phyloP scores from a whole-genome alignment of 2,888 invertebrate species.

The Cecidostiba fungosa region DNA sequence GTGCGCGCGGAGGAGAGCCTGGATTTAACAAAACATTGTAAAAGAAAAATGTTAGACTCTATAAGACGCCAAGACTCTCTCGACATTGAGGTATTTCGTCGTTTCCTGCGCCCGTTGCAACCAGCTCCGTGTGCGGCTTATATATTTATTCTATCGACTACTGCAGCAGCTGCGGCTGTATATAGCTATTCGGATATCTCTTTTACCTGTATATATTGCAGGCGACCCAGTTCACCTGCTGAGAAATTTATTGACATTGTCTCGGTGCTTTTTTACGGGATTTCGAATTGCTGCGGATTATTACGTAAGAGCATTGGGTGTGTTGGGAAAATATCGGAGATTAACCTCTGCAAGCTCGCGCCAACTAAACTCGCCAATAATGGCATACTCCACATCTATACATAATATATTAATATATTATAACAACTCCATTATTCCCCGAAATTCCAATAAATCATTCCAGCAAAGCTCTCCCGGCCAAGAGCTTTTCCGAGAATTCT shows the following conservation, averaged over 20 bases:
- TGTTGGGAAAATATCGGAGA: too few species aligned
- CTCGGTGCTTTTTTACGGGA: neutral
- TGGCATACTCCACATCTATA: too few species aligned
- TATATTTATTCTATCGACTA: constrained; percentile 22
- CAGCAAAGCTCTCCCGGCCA: too few species aligned
- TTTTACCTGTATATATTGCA: neutral
- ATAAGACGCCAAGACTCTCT: too few species aligned
- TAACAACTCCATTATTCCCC: too few species aligned
- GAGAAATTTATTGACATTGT: neutral
- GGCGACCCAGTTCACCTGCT: constrained; percentile 7
- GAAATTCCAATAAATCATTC: too few species aligned
- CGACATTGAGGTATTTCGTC: constrained; percentile 18
- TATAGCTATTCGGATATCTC: neutral
- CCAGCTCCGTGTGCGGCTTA: neutral
- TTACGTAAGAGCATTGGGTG: neutral
- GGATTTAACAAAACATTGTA: too few species aligned
- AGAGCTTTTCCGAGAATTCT: neutral
- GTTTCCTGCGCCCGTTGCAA: neutral
- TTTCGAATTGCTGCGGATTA: neutral
- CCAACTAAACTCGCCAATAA: too few species aligned
- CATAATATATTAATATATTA: too few species aligned
- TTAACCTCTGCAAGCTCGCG: too few species aligned
- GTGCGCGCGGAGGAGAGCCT: too few species aligned
- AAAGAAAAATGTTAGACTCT: too few species aligned
- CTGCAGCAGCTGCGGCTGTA: neutral